A percentile compares a stretch with the other conserved stretches of the same genome.
These are phyloP conservation scores for Melieria picta DNA, from an alignment of 2,888 invertebrate genomes.

Conservation along the genomic window DNA sequence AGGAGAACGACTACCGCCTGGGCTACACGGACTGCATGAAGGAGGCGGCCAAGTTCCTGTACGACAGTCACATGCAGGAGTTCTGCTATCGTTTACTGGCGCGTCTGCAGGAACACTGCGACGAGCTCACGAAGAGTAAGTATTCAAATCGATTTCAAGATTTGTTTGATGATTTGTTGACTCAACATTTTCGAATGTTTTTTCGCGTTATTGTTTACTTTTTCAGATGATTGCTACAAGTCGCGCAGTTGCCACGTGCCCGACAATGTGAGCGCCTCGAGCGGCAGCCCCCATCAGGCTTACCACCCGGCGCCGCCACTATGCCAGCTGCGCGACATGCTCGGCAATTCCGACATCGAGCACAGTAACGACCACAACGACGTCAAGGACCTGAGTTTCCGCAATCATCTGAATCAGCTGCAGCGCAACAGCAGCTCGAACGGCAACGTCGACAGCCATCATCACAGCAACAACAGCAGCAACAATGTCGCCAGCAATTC, in stretches of 20 bases:
- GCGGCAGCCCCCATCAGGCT: constrained; percentile 67
- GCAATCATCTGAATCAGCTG: constrained; percentile 61
- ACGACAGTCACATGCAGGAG: constrained; percentile 85
- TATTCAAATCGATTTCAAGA: constrained; percentile 14
- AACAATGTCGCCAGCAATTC: constrained; percentile 40
- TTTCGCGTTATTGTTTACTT: neutral
- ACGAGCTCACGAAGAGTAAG: constrained; percentile 71
- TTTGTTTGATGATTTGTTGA: neutral
- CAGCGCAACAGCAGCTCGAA: constrained; percentile 50
- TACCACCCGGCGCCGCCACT: constrained; percentile 63
- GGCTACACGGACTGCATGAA: constrained; percentile 93
- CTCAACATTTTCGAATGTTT: neutral
- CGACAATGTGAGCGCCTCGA: constrained; percentile 71
- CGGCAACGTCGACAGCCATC: constrained; percentile 19
- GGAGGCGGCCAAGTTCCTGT: constrained; percentile 89
- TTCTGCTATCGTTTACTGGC: constrained; percentile 82
- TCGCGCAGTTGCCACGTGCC: constrained; percentile 63
- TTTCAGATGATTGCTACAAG: constrained; percentile 62
- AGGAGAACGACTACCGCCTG: constrained; percentile 73
- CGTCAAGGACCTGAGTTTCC: constrained; percentile 65
- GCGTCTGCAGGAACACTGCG: constrained; percentile 87
- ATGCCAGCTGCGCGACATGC: constrained; percentile 66
- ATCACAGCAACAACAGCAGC: constrained; percentile 23
- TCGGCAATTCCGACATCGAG: constrained; percentile 63
- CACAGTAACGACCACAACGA: constrained; percentile 66